These are phyloP conservation scores for Gadopsis bispinosus DNA, from an alignment of 2,797 vertebrate species.

Conservation along the genomic window DNA sequence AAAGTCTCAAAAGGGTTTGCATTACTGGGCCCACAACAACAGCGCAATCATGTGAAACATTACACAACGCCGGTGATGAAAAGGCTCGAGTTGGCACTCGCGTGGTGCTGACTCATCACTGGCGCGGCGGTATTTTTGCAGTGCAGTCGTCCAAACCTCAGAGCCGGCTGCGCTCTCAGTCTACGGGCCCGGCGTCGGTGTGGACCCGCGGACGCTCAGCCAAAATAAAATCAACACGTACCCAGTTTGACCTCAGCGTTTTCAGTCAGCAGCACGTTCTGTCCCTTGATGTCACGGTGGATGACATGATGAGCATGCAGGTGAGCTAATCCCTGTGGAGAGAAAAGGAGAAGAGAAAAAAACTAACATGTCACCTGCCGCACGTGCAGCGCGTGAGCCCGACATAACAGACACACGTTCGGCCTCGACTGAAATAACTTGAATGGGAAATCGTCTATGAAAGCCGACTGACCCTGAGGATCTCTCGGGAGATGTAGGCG, in stretches of 20 bases:
- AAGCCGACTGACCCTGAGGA: constrained; percentile 89
- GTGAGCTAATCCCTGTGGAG: constrained; percentile 92
- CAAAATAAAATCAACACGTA: constrained; percentile 73
- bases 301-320: constrained; percentile 98
- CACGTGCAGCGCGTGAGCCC: too few relatives aligned
- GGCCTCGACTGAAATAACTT: background rate
- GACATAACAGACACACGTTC: background rate
- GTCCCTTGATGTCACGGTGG: constrained; percentile 98
- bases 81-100: background rate
- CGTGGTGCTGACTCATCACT: constrained; percentile 21
- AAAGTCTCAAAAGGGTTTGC: background rate
- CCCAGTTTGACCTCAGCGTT: constrained; percentile 98
- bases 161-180: background rate
- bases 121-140: constrained; percentile 22
- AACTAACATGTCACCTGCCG: background rate
- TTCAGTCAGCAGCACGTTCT: constrained; percentile 97
- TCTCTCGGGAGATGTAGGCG: constrained; percentile 98
- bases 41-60: constrained; percentile 1
- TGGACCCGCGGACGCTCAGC: background rate
- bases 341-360: background rate
- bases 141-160: background rate
- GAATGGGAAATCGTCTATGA: background rate
- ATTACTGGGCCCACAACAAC: background rate
- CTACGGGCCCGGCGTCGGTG: background rate
- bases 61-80: background rate